phyloP scores from a whole-genome alignment of 2,888 invertebrate genomes.

The Sacculina carcini region DNA sequence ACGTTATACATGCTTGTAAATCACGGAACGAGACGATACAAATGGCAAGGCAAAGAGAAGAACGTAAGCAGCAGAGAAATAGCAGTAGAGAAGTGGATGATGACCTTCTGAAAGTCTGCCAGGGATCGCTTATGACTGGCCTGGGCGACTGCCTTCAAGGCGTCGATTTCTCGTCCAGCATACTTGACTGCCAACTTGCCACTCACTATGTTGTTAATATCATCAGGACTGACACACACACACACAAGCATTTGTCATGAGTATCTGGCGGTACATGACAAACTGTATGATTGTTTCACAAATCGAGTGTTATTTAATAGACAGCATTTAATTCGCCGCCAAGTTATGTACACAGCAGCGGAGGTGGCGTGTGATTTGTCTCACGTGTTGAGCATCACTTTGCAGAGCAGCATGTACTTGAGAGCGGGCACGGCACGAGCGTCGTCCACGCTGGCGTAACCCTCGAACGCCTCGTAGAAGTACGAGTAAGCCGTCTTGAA shows the following conservation, averaged over 20 bases:
- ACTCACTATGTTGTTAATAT: constrained; percentile 77
- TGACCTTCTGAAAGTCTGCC: constrained; percentile 63
- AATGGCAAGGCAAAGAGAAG: too few relatives aligned
- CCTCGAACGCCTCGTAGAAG: constrained; percentile 98
- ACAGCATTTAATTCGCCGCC: not conserved
- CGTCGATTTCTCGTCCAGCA: constrained; percentile 80
- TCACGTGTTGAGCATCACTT: constrained; percentile 71
- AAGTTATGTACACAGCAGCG: constrained; percentile 1
- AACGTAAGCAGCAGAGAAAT: too few relatives aligned
- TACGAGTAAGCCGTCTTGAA: constrained; percentile 99
- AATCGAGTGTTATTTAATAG: too few relatives aligned
- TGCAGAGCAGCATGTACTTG: constrained; percentile 95
- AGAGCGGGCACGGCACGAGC: constrained; percentile 76
- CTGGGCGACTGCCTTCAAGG: constrained; percentile 88
- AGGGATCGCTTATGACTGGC: constrained; percentile 89
- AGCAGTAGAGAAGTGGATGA: not conserved
- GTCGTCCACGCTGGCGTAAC: constrained; percentile 75
- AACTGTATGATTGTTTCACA: not conserved
- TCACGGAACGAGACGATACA: too few relatives aligned
- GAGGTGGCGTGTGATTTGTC: constrained; percentile 15
- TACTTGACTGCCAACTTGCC: constrained; percentile 93
- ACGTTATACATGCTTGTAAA: too few relatives aligned
- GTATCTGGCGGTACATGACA: not conserved
- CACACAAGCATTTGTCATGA: not conserved
- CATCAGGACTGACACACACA: constrained; percentile 44